These are phyloP conservation scores for Synanthedon tipuliformis DNA, from an alignment of 2,888 invertebrate species.

Conservation along the genomic window DNA sequence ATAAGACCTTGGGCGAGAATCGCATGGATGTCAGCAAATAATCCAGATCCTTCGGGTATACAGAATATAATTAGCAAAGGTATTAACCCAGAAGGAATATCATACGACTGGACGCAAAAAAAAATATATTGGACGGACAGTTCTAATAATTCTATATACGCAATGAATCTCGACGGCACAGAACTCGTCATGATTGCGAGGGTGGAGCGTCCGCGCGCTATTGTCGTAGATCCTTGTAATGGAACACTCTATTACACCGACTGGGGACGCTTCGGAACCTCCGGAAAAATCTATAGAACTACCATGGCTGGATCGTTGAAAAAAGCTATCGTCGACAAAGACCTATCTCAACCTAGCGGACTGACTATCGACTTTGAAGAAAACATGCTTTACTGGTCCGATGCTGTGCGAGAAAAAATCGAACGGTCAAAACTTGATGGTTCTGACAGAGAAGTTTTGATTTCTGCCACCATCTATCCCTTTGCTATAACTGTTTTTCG, in stretches of 20 bases:
- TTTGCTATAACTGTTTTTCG: constrained; percentile 93
- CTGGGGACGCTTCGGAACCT: constrained; percentile 93
- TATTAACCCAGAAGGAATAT: constrained; percentile 93
- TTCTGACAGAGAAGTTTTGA: constrained; percentile 82
- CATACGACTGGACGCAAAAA: constrained; percentile 97
- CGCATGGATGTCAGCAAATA: constrained; percentile 81
- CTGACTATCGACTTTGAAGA: constrained; percentile 96
- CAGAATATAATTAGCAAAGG: constrained; percentile 80
- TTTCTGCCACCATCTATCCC: constrained; percentile 93
- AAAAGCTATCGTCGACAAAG: constrained; percentile 87
- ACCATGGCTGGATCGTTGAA: constrained; percentile 97
- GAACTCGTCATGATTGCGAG: constrained; percentile 91
- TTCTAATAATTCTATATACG: constrained; percentile 92
- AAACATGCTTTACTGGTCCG: constrained; percentile 95
- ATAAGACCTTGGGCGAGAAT: constrained; percentile 92
- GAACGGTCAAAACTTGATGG: constrained; percentile 93
- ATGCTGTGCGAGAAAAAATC: constrained; percentile 94
- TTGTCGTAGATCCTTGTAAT: constrained; percentile 96
- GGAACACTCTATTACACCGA: constrained; percentile 96
- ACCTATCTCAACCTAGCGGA: constrained; percentile 95
- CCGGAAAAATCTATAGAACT: constrained; percentile 93
- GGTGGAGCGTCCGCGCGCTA: constrained; percentile 93
- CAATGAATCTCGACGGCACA: constrained; percentile 91
- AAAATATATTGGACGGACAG: constrained; percentile 99
- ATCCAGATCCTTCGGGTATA: constrained; percentile 73